Conservation (phyloP, 2,113 vertebrate species). For the Phalacrocorax brasilianus region DNA sequence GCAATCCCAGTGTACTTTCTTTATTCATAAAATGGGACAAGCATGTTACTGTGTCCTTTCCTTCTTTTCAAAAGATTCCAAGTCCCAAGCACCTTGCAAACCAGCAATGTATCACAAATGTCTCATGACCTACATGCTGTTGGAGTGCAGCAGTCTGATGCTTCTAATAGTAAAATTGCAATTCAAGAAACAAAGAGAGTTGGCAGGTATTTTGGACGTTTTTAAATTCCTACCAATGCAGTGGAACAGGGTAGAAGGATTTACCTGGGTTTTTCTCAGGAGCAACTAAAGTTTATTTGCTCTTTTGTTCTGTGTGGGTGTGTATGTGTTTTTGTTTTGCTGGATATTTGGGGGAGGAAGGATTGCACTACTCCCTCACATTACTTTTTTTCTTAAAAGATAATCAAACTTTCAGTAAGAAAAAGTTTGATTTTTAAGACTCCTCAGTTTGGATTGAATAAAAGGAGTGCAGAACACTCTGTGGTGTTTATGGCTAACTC, state of each 20-base stretch:
- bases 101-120: neutral
- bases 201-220: neutral
- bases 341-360: neutral
- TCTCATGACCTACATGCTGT: neutral
- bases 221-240: neutral
- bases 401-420: neutral
- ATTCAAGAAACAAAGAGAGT: neutral
- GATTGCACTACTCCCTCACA: neutral
- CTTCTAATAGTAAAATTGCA: neutral
- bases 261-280: neutral
- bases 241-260: neutral
- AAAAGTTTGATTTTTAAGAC: neutral
- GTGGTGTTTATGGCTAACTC: neutral
- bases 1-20: too few species aligned
- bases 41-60: neutral
- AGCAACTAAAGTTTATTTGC: neutral
- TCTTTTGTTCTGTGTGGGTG: neutral
- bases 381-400: neutral
- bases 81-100: neutral
- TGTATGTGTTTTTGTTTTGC: neutral
- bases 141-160: neutral
- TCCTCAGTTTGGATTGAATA: neutral
- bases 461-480: neutral
- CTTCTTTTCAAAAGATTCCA: neutral
- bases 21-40: too few species aligned